Percentiles rank a stretch among this genome's conserved stretches.
These are phyloP conservation scores for Cacoxenus indagator DNA, from an alignment of 2,888 invertebrate genomes.

Conservation along the genomic window DNA sequence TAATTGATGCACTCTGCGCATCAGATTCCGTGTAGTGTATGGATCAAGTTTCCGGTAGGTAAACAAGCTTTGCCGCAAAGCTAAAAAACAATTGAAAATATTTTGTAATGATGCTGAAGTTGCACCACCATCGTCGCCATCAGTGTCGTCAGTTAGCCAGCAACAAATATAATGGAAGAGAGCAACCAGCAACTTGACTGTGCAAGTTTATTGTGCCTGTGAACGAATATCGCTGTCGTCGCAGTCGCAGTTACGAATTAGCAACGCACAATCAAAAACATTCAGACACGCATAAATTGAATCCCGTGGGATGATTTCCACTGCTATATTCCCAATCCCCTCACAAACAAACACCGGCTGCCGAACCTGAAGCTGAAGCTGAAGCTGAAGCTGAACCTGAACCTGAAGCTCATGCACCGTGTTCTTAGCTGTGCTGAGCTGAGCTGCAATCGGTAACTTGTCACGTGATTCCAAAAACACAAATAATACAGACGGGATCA, in stretches of 20 bases:
- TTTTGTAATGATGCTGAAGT: slow-evolving; percentile 54
- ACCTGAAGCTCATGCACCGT: slow-evolving; percentile 13
- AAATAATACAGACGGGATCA: slow-evolving; percentile 60
- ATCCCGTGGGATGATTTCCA: slow-evolving; percentile 65
- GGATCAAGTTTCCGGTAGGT: slow-evolving; percentile 17
- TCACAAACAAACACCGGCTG: not conserved
- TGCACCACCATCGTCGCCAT: slow-evolving; percentile 40
- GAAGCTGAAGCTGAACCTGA: too few species aligned
- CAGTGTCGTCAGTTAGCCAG: not conserved
- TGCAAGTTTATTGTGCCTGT: too few species aligned
- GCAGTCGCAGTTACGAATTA: slow-evolving; percentile 46
- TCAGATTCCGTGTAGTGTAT: slow-evolving; percentile 1
- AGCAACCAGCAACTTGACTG: slow-evolving; percentile 36
- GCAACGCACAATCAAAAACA: slow-evolving; percentile 65
- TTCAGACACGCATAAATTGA: slow-evolving; percentile 67
- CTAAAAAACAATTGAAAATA: slow-evolving; percentile 41
- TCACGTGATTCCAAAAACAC: slow-evolving; percentile 68
- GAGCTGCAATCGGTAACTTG: slow-evolving; percentile 53
- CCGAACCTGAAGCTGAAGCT: too few species aligned
- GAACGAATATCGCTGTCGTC: slow-evolving; percentile 18
- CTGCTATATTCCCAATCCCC: slow-evolving; percentile 47
- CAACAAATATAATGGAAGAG: not conserved
- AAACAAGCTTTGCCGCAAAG: slow-evolving; percentile 26
- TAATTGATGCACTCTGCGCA: slow-evolving; percentile 42
- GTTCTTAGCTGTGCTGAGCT: too few species aligned